Evolutionary conservation across 2,113 vertebrate species (phyloP), one percentile per base, ranked within the genome.

Genomic region (Hystrix brachyura): DNA sequence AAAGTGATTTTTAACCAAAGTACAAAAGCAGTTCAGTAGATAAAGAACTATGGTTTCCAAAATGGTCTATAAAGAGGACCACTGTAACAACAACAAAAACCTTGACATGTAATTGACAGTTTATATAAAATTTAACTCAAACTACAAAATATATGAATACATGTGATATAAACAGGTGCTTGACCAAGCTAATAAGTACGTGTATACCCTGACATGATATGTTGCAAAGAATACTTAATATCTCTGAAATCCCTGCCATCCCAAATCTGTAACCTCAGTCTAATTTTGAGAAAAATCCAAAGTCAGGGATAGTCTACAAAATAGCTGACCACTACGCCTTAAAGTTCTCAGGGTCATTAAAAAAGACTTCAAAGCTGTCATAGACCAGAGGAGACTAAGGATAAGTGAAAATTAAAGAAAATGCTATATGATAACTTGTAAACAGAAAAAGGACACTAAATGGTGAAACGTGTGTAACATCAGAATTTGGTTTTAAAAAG

Each of bases 381-480:
- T n/a, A 96, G 6, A 72, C 9, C 38, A 88, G 71, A 89, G 9
- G 19, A 86, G 34, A 93, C 82, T 65, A 93, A 94, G 32, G 32
- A 83, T 25, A 91, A 15, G 11, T 60, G 14, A 46, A 19, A 93
- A 60, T 57, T 71, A 96, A 81, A 60, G 78, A 86, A 90, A 96
- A 90, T 55, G 72, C 15, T 17, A 14, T 76, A 76, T 51, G 79
- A 14, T 7, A 62, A 69, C 15, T 3, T 25, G 5, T 80, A 96
- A 76, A 89, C 23, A 96, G 48, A 62, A 62, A 89, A 90, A 64
- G 12, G 5, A 69, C 4, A 74, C 21, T 92, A 83, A 93, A 13
- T 78, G 43, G 2, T 82, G 38, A 74, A 7, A 85, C 25, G 21
- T 84, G 23, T 82, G 38, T 62, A 94, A 87, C 43, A 86, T 34